Percentiles rank a stretch among this genome's conserved stretches.
phyloP scores from a whole-genome alignment of 2,888 invertebrate genomes.

The Protophormia terraenovae region DNA sequence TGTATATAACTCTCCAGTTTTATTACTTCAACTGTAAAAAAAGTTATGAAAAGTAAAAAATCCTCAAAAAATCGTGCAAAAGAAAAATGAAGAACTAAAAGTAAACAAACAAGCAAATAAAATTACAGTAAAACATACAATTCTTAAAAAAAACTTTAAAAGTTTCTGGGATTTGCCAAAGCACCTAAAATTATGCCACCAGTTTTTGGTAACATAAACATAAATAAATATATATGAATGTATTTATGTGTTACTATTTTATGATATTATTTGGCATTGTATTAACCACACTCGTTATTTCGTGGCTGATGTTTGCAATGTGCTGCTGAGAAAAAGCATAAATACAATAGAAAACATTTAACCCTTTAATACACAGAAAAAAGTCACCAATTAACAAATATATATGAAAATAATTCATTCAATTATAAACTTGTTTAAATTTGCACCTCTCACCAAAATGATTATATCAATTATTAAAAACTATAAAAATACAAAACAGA shows the following conservation, averaged over 20 bases:
- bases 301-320: neutral
- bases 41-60: neutral
- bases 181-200: slow-evolving; percentile 60
- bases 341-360: neutral
- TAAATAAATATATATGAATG: slow-evolving; percentile 12
- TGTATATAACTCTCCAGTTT: slow-evolving; percentile 23
- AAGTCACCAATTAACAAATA: too few species aligned
- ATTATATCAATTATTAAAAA: too few species aligned
- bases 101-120: neutral
- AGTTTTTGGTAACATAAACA: slow-evolving; percentile 28
- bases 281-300: neutral
- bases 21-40: slow-evolving; percentile 35
- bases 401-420: too few species aligned
- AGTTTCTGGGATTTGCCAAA: slow-evolving; percentile 45
- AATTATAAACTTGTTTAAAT: too few species aligned
- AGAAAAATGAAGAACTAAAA: neutral
- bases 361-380: too few species aligned
- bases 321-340: neutral
- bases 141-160: slow-evolving; percentile 35
- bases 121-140: slow-evolving; percentile 1
- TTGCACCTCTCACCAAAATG: too few species aligned
- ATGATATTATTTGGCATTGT: slow-evolving; percentile 22
- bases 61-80: neutral
- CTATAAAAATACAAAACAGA: too few species aligned
- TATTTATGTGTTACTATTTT: slow-evolving; percentile 41